phyloP scores from a whole-genome alignment of 2,113 vertebrate species.

The Clupea harengus region DNA sequence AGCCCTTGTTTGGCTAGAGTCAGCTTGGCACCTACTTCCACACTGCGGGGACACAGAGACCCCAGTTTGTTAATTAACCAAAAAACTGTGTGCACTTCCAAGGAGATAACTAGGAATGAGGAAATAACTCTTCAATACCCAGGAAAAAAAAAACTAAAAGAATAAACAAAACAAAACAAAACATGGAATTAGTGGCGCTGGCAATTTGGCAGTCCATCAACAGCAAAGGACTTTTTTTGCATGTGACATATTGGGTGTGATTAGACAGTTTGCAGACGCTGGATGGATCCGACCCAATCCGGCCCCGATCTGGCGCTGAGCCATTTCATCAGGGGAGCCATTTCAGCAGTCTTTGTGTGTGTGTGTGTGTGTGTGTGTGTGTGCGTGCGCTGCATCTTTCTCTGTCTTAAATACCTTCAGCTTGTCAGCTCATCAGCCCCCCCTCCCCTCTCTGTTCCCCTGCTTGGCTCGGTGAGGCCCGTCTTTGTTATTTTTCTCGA shows the following conservation, averaged over 20 bases:
- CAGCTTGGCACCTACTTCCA: not conserved
- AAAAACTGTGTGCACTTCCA: not conserved
- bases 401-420: not conserved
- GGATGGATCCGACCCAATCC: not conserved
- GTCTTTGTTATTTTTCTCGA: not conserved
- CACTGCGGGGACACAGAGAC: not conserved
- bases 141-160: not conserved
- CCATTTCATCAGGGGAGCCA: not conserved
- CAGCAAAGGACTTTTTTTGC: not conserved
- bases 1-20: not conserved
- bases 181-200: not conserved
- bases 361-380: not conserved
- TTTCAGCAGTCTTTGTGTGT: too few species aligned
- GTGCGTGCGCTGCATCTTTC: not conserved
- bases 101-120: not conserved
- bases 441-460: not conserved
- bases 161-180: not conserved
- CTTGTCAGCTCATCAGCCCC: not conserved
- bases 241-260: not conserved
- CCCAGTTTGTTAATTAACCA: conserved; percentile 5
- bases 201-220: not conserved
- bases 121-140: not conserved
- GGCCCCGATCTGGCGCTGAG: not conserved
- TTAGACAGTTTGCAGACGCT: not conserved
- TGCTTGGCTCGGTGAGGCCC: not conserved